Percentiles rank a stretch among this genome's conserved stretches.
phyloP scores from a whole-genome alignment of 1,140 invertebrate species.

The Trachymyrmex septentrionalis region DNA sequence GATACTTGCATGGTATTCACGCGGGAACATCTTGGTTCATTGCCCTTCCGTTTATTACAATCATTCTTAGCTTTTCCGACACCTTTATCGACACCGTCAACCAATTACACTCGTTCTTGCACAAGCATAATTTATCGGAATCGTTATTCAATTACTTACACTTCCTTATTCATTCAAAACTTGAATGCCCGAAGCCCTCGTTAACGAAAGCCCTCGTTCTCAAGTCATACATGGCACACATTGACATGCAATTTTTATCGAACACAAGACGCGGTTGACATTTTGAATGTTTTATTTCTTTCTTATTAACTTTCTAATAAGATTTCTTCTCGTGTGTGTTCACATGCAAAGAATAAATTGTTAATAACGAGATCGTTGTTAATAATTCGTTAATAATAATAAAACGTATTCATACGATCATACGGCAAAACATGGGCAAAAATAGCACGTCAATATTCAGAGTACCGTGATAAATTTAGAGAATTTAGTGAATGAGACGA shows the following conservation, averaged over 20 bases:
- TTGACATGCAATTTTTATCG: slow-evolving; percentile 35
- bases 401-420: slow-evolving; percentile 4
- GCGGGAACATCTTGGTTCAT: slow-evolving; percentile 45
- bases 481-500: slow-evolving; percentile 10
- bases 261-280: slow-evolving; percentile 60
- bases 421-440: neutral
- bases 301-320: slow-evolving; percentile 10
- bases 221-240: neutral
- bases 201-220: neutral
- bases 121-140: slow-evolving; percentile 25
- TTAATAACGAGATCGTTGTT: too few species aligned
- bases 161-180: slow-evolving; percentile 20
- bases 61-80: slow-evolving; percentile 36
- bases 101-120: neutral
- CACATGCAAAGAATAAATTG: too few species aligned
- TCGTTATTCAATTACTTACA: neutral
- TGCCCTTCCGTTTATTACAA: slow-evolving; percentile 51
- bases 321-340: too few species aligned
- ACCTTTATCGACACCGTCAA: neutral
- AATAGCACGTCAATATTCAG: slow-evolving; percentile 11
- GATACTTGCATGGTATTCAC: slow-evolving; percentile 64
- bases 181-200: neutral
- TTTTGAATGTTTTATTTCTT: slow-evolving; percentile 47
- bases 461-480: slow-evolving; percentile 30
- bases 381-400: slow-evolving; percentile 17